Evolutionary conservation across 2,888 invertebrate genomes (phyloP), one percentile per base, ranked within the genome.

Genomic region (Lottia scabra): DNA sequence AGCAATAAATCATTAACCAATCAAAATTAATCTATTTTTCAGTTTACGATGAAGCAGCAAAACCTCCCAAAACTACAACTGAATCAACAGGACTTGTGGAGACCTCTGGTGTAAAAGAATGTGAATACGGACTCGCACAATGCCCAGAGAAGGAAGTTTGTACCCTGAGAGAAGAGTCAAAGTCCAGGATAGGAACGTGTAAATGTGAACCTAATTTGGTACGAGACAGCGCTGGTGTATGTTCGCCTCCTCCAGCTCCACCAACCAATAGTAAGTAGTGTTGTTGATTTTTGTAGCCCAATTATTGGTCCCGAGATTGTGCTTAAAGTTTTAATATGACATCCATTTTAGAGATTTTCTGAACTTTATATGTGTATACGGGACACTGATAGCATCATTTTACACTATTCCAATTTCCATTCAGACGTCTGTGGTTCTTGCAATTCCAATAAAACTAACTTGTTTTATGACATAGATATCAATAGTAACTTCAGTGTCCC

Each of bases 171-270:
- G 30, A 65, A 12, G 71, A 70, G n/a, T 72, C 75, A 43, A 71
- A 68, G 66, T 68, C 72, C 13, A 68, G 72, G 6, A 48, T 65
- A 56, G 78, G 78, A 38, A 62, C 70, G 8, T 78, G 78, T 74
- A 19, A 44, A 13, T 78, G 78, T 75, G 67, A 71, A 46, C 38
- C 65, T 0, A 74, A 71, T 19, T 74, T 69, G 68, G 46, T 67
- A 43, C 70, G 72, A 48, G 71, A 74, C 43, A 46, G 67, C 6
- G 26, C 23, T 23, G 56, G 56, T 23, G 13, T 2, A 10, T 56
- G 56, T 23, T 38, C 38, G 1, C 6, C 23, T n/a, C 56, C 56
- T 23, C 56, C 56, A 56, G 56, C 56, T 19, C 19, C 19, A 12
- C 19, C 56, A 10, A 56, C 19, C 23, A 23, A 19, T 23, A n/a